Evolutionary conservation across 1,140 invertebrate genomes (phyloP), one percentile per base, ranked within the genome.

Genomic region (Danaus plexippus): DNA sequence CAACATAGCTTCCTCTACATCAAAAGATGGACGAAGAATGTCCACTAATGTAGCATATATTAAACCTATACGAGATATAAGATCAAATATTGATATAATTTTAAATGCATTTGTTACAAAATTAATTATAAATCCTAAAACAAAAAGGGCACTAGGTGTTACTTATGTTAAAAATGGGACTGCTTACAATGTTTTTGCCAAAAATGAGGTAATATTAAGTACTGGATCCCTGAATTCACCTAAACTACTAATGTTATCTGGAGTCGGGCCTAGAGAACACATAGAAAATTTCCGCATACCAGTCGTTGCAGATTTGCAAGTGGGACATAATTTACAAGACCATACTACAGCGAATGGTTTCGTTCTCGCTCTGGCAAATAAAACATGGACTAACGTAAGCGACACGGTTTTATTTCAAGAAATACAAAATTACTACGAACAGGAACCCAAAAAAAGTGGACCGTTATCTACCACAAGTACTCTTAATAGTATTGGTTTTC

Each of bases 301-400:
- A 45, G 45, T 52, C 11, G 7, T 57, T 44, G 54, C 54, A 59
- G 88, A 92, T 72, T 73, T 91, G 2, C 88, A 77, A 59, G 92
- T 90, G 50, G 94, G 94, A 0, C 79, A 92, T 41, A 95, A 95
- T 80, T 82, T 96, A 1, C 93, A 94, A 73, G 93, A 95, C 74
- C 94, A 96, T 71, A 71, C 71, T 1, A 90, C 89, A 0, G 88
- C 87, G 9, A 85, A 88, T 57, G 88, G 88, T 1, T 51, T 90
- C 0, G 67, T 91, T 1, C 81, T 89, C 57, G 61, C 62, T 15
- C 44, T 90, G 12, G 73, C 75, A 0, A 90, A 91, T 55, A 73
- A 86, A 18, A 75, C 78, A 47, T 75, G 85, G 0, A 81, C 85
- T 53, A 66, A 62, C n/a, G 75, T 80, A 3, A 61, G 64, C 46